Conservation (phyloP, 2,797 vertebrate genomes). For the Cirrhinus molitorella region DNA sequence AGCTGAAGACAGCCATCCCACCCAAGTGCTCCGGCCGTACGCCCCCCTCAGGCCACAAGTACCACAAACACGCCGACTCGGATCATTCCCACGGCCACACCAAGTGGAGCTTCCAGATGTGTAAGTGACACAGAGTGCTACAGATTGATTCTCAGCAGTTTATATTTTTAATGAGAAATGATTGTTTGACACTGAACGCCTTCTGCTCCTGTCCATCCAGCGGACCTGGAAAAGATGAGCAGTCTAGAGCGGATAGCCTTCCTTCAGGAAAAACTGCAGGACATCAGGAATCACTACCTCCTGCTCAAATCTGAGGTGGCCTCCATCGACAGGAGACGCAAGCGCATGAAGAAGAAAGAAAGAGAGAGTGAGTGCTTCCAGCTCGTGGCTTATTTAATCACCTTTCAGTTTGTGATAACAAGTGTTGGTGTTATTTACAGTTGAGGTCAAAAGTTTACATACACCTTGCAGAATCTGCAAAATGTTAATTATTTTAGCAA, state of each 20-base stretch:
- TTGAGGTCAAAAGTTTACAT: too few species aligned
- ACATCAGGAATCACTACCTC: constrained; percentile 88
- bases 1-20: constrained; percentile 73
- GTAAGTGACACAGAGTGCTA: constrained; percentile 67
- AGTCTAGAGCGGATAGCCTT: constrained; percentile 84
- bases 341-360: constrained; percentile 87
- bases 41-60: constrained; percentile 80
- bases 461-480: too few species aligned
- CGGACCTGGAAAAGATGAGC: constrained; percentile 85
- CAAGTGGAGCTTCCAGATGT: constrained; percentile 87
- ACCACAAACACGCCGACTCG: constrained; percentile 77
- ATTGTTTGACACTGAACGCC: neutral
- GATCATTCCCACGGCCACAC: constrained; percentile 74
- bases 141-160: neutral
- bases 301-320: constrained; percentile 87
- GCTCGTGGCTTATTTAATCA: neutral
- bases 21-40: constrained; percentile 78
- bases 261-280: constrained; percentile 86
- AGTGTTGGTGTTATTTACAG: neutral
- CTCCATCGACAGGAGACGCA: constrained; percentile 83
- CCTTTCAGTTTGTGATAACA: neutral
- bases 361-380: constrained; percentile 79
- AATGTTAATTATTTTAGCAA: too few species aligned
- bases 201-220: constrained; percentile 61
- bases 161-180: neutral